These are phyloP conservation scores for Bruchidius siliquastri DNA, from an alignment of 2,888 invertebrate species.

Conservation along the genomic window DNA sequence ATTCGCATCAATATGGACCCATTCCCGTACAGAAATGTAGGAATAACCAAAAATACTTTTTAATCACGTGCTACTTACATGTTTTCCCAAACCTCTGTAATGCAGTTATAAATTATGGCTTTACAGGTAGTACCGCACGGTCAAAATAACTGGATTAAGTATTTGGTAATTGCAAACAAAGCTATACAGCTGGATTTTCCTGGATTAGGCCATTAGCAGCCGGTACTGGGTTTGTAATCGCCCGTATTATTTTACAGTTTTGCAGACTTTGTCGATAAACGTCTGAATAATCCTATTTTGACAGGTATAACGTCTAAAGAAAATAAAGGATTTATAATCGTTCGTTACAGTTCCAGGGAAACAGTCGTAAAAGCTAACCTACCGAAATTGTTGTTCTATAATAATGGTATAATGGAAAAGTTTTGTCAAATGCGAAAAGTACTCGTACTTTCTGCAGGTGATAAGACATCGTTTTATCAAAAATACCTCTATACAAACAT, in stretches of 20 bases:
- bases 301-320: not conserved
- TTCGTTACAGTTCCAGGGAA: not conserved
- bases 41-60: too few species aligned
- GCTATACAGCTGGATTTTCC: not conserved
- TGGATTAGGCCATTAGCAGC: not conserved
- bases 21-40: too few species aligned
- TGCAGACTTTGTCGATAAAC: not conserved
- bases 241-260: not conserved
- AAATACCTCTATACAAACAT: too few species aligned
- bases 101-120: not conserved
- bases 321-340: not conserved
- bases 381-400: not conserved
- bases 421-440: not conserved
- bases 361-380: not conserved
- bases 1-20: too few species aligned
- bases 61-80: not conserved
- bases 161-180: not conserved
- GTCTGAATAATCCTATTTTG: not conserved
- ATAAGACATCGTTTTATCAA: too few species aligned
- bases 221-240: not conserved
- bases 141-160: not conserved
- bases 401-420: not conserved
- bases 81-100: not conserved
- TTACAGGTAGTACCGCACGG: not conserved
- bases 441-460: not conserved